Evolutionary conservation across 2,113 vertebrate genomes (phyloP).

Genomic region (Martes martes): DNA sequence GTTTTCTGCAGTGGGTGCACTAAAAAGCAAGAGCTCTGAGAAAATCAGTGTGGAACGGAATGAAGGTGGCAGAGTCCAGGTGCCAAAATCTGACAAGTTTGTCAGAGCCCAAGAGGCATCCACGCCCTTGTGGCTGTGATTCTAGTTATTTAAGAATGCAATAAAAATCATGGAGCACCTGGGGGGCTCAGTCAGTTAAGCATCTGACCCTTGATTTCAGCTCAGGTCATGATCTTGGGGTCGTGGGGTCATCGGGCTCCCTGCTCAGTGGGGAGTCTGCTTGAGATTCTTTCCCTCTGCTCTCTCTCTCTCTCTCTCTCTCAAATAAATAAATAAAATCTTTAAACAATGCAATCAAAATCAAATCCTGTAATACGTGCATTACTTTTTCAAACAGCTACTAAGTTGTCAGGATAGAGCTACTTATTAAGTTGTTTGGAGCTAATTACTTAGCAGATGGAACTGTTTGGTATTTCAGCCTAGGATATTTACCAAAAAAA

Average conservation of each 20-base stretch:
- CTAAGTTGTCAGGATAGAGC: background rate
- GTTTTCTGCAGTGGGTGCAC: background rate
- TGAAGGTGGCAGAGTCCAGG: background rate
- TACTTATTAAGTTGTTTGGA: background rate
- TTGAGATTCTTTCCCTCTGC: background rate
- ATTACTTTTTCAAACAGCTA: background rate
- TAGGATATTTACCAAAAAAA: background rate
- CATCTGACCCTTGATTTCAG: background rate
- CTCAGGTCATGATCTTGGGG: background rate
- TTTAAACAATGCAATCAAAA: background rate
- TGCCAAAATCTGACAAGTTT: background rate
- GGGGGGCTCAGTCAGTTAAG: background rate
- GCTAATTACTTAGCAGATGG: background rate
- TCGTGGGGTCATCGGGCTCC: background rate
- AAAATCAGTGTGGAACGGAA: background rate
- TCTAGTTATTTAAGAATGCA: background rate
- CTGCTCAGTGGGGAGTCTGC: background rate
- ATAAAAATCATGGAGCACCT: background rate
- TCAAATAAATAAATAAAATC: background rate
- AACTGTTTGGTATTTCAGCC: background rate
- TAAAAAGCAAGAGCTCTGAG: background rate
- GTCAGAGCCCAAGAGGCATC: background rate
- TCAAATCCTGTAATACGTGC: background rate
- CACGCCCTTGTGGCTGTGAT: too few species aligned
- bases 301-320: background rate